These are phyloP conservation scores for Drosophila emarginata DNA, from an alignment of 2,888 invertebrate species.

Conservation along the genomic window DNA sequence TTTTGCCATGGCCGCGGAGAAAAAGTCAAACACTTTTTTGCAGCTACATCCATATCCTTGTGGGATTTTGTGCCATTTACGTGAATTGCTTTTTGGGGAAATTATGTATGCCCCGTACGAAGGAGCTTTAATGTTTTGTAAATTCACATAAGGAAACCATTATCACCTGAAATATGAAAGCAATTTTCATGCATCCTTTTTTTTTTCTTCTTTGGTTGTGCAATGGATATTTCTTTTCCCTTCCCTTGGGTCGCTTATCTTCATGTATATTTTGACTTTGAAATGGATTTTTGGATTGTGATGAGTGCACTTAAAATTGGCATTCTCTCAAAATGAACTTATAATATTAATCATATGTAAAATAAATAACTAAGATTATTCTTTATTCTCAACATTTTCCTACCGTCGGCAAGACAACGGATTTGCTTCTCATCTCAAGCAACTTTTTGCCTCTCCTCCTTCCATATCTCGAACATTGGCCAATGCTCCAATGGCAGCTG, in stretches of 20 bases:
- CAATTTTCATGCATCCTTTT: slow-evolving; percentile 73
- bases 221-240: slow-evolving; percentile 14
- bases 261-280: slow-evolving; percentile 12
- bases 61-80: slow-evolving; percentile 79
- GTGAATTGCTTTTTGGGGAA: slow-evolving; percentile 80
- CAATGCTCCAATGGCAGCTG: slow-evolving; percentile 18
- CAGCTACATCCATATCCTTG: slow-evolving; percentile 70
- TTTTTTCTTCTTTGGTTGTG: slow-evolving; percentile 33
- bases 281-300: neutral
- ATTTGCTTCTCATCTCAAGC: neutral
- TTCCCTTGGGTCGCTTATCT: slow-evolving; percentile 45
- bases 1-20: slow-evolving; percentile 48
- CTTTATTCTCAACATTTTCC: neutral
- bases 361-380: too few species aligned
- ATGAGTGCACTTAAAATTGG: too few species aligned
- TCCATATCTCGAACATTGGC: neutral
- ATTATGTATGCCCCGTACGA: slow-evolving; percentile 75
- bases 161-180: slow-evolving; percentile 81
- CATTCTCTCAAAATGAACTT: too few species aligned
- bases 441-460: slow-evolving; percentile 5
- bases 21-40: slow-evolving; percentile 64
- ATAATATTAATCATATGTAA: too few species aligned
- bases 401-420: slow-evolving; percentile 1
- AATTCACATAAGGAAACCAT: slow-evolving; percentile 81
- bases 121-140: slow-evolving; percentile 79